Evolutionary conservation across 2,797 vertebrate genomes (phyloP).

Genomic region (Antrozous pallidus): DNA sequence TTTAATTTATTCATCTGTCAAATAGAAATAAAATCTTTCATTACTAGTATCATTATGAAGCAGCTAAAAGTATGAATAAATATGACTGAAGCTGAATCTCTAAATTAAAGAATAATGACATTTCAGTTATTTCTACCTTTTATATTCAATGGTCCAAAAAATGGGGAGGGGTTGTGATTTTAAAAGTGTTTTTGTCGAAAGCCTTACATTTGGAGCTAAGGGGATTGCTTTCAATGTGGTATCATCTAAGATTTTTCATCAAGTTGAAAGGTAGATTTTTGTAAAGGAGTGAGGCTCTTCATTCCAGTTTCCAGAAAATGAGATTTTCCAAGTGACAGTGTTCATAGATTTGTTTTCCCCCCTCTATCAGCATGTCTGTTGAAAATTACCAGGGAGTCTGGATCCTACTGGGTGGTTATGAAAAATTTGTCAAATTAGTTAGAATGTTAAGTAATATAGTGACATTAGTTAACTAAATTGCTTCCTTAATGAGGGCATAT

Average conservation of each 20-base stretch:
- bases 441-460: slow-evolving; percentile 65
- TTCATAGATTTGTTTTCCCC: slow-evolving; percentile 11
- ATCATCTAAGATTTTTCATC: neutral
- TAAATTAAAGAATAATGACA: neutral
- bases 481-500: slow-evolving; percentile 69
- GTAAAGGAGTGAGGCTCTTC: neutral
- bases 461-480: slow-evolving; percentile 73
- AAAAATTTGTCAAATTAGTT: slow-evolving; percentile 69
- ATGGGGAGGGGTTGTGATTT: neutral
- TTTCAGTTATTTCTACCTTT: neutral
- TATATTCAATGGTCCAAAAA: neutral
- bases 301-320: slow-evolving; percentile 21
- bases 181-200: neutral
- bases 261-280: slow-evolving; percentile 12
- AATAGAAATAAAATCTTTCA: neutral
- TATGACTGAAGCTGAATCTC: neutral
- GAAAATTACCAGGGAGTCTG: slow-evolving; percentile 66
- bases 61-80: neutral
- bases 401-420: slow-evolving; percentile 68
- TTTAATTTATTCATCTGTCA: neutral
- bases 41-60: neutral
- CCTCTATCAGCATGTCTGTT: slow-evolving; percentile 28
- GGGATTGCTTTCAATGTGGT: neutral
- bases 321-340: slow-evolving; percentile 48
- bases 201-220: neutral